These are phyloP conservation scores for Drosophila longiperda DNA, from an alignment of 2,888 invertebrate genomes.

Conservation along the genomic window DNA sequence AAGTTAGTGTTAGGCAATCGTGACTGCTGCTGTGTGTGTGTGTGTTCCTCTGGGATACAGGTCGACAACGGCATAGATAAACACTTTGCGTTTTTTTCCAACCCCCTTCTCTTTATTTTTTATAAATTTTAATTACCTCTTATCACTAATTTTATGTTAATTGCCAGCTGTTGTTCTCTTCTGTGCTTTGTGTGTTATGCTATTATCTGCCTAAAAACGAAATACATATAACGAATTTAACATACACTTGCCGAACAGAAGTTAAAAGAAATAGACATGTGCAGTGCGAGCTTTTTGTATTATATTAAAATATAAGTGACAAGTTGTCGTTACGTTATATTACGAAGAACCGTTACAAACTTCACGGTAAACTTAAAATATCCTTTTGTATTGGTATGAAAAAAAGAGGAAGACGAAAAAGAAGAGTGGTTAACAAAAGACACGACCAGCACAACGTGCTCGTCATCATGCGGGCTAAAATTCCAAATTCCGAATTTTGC, in stretches of 20 bases:
- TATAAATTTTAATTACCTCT: conserved; percentile 72
- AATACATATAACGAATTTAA: background rate
- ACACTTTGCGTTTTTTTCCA: conserved; percentile 45
- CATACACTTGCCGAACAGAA: background rate
- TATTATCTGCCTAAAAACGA: conserved; percentile 43
- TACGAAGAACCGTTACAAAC: background rate
- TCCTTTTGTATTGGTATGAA: background rate
- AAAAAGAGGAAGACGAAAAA: background rate
- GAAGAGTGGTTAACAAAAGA: conserved; percentile 41
- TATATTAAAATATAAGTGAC: background rate
- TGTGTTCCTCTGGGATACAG: conserved; percentile 37
- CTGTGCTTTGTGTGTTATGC: conserved; percentile 34
- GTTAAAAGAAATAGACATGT: background rate
- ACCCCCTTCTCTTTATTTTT: conserved; percentile 16
- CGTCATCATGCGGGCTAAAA: conserved; percentile 66
- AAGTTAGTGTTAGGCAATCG: conserved; percentile 37
- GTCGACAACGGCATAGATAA: conserved; percentile 58
- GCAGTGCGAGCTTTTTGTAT: background rate
- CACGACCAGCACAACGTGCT: conserved; percentile 57
- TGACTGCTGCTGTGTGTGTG: conserved; percentile 22
- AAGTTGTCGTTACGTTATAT: background rate
- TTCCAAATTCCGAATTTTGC: conserved; percentile 43
- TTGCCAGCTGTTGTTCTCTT: conserved; percentile 70
- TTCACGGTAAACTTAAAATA: background rate
- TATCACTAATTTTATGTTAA: conserved; percentile 83